Evolutionary conservation across 1,140 invertebrate genomes (phyloP).

Genomic region (Ooceraea biroi): DNA sequence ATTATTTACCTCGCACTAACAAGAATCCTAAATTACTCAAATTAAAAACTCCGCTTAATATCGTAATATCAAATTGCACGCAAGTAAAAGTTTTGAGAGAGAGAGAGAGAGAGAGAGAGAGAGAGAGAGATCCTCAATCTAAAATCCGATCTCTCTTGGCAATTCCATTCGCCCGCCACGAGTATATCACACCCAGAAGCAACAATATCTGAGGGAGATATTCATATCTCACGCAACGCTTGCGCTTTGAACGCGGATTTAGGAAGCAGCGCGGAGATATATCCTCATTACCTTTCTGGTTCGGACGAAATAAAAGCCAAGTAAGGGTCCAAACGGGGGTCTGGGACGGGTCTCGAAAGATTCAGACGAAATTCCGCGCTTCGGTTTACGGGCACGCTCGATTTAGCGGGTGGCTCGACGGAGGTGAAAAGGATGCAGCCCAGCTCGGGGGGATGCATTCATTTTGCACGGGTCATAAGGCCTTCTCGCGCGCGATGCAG

Average conservation of each 20-base stretch:
- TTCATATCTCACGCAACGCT: slow-evolving; percentile 21
- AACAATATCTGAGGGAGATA: slow-evolving; percentile 3
- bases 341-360: slow-evolving; percentile 27
- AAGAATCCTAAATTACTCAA: neutral
- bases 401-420: slow-evolving; percentile 67
- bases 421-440: slow-evolving; percentile 62
- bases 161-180: neutral
- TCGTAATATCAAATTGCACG: neutral
- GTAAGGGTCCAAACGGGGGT: slow-evolving; percentile 20
- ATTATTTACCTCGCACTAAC: neutral
- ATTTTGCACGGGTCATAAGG: slow-evolving; percentile 84
- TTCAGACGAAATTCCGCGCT: slow-evolving; percentile 69
- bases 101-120: too few species aligned
- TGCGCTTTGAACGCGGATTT: slow-evolving; percentile 14
- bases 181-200: neutral
- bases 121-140: neutral
- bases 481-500: slow-evolving; percentile 69
- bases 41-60: neutral
- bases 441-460: slow-evolving; percentile 73
- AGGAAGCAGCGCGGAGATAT: slow-evolving; percentile 1
- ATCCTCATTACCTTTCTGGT: slow-evolving; percentile 26
- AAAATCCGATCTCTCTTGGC: neutral
- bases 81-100: neutral
- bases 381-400: slow-evolving; percentile 70
- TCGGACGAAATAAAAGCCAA: slow-evolving; percentile 44